A percentile compares a stretch with the other conserved stretches of the same genome.
These are phyloP conservation scores for Enteromius viviparus DNA, from an alignment of 2,797 vertebrate genomes.

Conservation along the genomic window DNA sequence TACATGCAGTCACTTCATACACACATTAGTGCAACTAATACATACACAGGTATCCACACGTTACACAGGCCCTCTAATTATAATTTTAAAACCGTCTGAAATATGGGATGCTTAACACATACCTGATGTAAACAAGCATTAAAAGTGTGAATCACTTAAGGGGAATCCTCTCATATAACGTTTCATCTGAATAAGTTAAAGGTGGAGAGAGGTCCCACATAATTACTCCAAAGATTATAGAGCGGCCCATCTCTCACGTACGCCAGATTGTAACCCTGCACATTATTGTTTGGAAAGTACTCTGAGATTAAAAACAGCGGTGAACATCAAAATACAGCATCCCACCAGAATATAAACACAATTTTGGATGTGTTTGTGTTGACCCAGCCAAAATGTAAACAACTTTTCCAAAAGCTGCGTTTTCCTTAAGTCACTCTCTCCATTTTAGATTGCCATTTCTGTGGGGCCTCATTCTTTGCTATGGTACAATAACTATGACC, in stretches of 20 bases:
- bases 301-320: not conserved
- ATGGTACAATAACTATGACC: conserved; percentile 40
- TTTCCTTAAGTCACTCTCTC: conserved; percentile 10
- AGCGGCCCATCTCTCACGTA: not conserved
- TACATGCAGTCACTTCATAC: conserved; percentile 6
- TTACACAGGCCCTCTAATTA: conserved; percentile 30
- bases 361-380: conserved; percentile 24
- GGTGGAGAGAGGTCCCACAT: conserved; percentile 3
- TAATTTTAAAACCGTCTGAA: conserved; percentile 24
- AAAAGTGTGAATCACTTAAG: conserved; percentile 63
- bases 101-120: conserved; percentile 17
- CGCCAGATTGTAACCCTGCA: conserved; percentile 30
- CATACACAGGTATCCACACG: not conserved
- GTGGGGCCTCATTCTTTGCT: conserved; percentile 19
- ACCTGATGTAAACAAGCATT: conserved; percentile 60
- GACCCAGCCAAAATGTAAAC: conserved; percentile 21
- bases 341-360: conserved; percentile 5
- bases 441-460: conserved; percentile 27
- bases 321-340: conserved; percentile 18
- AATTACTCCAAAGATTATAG: conserved; percentile 46
- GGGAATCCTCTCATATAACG: conserved; percentile 51
- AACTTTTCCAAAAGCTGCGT: conserved; percentile 5
- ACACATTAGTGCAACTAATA: conserved; percentile 16
- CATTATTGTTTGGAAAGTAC: conserved; percentile 7
- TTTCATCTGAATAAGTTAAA: conserved; percentile 34